Percentiles rank a stretch among this genome's conserved stretches.
phyloP scores from a whole-genome alignment of 2,113 vertebrate species.

The Chlorodrepanis virens region DNA sequence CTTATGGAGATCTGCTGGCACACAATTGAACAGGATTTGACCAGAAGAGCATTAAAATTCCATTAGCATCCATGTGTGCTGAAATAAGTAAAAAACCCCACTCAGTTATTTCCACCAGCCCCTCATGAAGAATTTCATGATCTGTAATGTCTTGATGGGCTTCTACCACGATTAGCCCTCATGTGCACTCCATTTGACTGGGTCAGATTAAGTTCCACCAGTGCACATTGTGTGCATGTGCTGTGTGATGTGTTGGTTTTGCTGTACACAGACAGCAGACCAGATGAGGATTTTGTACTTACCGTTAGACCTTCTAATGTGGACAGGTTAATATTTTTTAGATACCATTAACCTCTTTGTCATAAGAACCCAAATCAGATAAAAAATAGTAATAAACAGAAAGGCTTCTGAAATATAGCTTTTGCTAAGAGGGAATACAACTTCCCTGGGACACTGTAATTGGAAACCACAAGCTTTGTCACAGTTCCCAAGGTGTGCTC shows the following conservation, averaged over 20 bases:
- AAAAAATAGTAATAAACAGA: neutral
- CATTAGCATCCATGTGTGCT: neutral
- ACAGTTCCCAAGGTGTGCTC: neutral
- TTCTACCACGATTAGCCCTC: neutral
- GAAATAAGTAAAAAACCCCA: neutral
- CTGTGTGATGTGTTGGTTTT: neutral
- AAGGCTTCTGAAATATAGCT: neutral
- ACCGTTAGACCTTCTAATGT: neutral
- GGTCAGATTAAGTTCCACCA: no score
- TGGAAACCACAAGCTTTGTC: neutral
- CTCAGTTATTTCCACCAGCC: neutral
- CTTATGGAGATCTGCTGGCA: neutral
- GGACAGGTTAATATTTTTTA: neutral
- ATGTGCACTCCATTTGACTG: fast-evolving
- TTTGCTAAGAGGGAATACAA: neutral
- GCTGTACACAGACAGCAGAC: neutral
- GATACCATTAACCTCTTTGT: neutral
- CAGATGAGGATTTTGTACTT: neutral
- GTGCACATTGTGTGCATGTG: neutral
- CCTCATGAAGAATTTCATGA: neutral
- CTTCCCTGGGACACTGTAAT: neutral
- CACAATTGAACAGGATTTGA: neutral
- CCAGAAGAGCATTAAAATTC: neutral
- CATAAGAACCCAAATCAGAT: neutral
- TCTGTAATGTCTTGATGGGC: neutral